phyloP scores from a whole-genome alignment of 2,113 vertebrate species.

The Microcebus griseorufus region DNA sequence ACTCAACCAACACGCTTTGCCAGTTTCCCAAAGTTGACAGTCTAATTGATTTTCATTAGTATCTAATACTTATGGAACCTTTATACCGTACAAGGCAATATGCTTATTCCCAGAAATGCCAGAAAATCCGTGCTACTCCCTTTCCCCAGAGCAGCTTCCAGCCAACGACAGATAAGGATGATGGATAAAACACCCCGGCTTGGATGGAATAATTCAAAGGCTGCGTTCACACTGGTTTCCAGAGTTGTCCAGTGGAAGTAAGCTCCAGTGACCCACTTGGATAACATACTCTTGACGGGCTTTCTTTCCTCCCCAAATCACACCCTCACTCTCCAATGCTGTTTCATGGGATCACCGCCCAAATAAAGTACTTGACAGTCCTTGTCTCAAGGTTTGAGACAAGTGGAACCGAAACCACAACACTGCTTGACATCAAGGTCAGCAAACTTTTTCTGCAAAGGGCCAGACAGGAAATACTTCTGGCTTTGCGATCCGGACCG shows the following conservation, averaged over 20 bases:
- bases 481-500: background rate
- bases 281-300: background rate
- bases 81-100: background rate
- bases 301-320: background rate
- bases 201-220: background rate
- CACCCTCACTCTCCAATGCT: background rate
- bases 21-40: background rate
- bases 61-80: background rate
- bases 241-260: background rate
- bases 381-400: background rate
- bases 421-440: background rate
- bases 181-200: background rate
- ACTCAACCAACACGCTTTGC: background rate
- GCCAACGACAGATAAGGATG: too few relatives aligned
- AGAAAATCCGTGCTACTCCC: background rate
- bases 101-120: background rate
- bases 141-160: background rate
- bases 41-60: background rate
- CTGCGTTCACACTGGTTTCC: background rate
- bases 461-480: background rate
- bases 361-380: background rate
- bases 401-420: background rate
- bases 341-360: background rate
- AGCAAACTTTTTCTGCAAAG: background rate
- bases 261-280: background rate